These are phyloP conservation scores for Cephus spinipes DNA, from an alignment of 2,888 invertebrate genomes.

Conservation along the genomic window DNA sequence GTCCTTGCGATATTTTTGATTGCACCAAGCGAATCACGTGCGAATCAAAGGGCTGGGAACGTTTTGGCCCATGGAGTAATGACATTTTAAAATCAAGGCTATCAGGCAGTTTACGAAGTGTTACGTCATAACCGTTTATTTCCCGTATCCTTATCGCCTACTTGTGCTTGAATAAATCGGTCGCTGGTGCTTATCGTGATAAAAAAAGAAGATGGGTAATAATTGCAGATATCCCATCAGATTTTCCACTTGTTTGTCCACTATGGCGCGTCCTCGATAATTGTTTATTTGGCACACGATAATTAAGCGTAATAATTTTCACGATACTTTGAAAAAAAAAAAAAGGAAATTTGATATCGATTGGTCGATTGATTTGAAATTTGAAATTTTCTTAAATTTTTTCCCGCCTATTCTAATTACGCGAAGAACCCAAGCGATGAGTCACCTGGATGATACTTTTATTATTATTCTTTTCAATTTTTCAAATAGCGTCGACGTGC, in stretches of 20 bases:
- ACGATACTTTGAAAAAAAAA: background rate
- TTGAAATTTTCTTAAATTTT: background rate
- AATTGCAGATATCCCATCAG: background rate
- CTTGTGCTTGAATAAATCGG: background rate
- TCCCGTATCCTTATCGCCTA: background rate
- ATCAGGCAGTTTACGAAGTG: background rate
- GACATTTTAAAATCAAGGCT: background rate
- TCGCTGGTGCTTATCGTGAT: background rate
- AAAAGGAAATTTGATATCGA: background rate
- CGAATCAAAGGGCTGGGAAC: background rate
- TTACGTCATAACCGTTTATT: background rate
- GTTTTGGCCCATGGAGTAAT: background rate
- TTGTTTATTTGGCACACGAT: background rate
- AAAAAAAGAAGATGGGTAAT: background rate
- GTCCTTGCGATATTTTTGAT: background rate
- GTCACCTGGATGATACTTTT: background rate
- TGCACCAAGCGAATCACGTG: background rate
- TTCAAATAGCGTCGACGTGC: background rate
- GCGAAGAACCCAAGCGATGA: background rate
- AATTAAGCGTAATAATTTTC: background rate
- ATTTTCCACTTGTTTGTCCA: background rate
- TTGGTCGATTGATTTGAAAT: background rate
- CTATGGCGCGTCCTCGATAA: background rate
- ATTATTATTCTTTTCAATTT: background rate
- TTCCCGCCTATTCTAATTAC: background rate